These are phyloP conservation scores for Pseudolycoriella hygida DNA, from an alignment of 2,888 invertebrate species.

Conservation along the genomic window DNA sequence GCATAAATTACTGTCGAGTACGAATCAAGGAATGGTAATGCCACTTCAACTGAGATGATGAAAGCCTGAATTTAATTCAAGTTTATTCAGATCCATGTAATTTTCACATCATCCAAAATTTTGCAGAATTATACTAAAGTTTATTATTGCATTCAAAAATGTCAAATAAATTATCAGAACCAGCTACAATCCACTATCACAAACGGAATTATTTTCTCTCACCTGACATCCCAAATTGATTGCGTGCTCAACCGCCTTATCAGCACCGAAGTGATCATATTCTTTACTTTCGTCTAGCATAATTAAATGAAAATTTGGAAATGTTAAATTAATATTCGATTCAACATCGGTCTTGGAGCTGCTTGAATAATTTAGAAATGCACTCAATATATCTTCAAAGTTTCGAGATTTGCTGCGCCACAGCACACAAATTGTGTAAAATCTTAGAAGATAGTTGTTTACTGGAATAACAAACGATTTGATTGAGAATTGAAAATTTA, in stretches of 20 bases:
- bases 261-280: not conserved
- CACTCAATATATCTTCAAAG: not conserved
- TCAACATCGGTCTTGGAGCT: not conserved
- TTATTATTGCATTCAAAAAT: too few species aligned
- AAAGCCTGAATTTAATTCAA: not conserved
- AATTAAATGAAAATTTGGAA: not conserved
- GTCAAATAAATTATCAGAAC: too few species aligned
- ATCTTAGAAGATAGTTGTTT: not conserved
- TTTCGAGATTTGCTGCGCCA: not conserved
- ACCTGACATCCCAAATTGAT: not conserved
- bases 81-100: not conserved
- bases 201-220: too few species aligned
- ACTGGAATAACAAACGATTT: too few species aligned
- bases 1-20: not conserved
- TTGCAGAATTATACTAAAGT: too few species aligned
- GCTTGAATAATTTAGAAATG: not conserved
- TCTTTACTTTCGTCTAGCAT: not conserved
- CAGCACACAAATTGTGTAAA: not conserved
- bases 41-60: not conserved
- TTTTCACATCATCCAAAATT: too few species aligned
- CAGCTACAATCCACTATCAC: too few species aligned
- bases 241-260: not conserved
- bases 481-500: too few species aligned
- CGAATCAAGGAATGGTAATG: not conserved
- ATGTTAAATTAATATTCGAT: constrained; percentile 1